A percentile compares a stretch with the other conserved stretches of the same genome.
phyloP scores from a whole-genome alignment of 2,113 vertebrate genomes.

The Hyaena hyaena region DNA sequence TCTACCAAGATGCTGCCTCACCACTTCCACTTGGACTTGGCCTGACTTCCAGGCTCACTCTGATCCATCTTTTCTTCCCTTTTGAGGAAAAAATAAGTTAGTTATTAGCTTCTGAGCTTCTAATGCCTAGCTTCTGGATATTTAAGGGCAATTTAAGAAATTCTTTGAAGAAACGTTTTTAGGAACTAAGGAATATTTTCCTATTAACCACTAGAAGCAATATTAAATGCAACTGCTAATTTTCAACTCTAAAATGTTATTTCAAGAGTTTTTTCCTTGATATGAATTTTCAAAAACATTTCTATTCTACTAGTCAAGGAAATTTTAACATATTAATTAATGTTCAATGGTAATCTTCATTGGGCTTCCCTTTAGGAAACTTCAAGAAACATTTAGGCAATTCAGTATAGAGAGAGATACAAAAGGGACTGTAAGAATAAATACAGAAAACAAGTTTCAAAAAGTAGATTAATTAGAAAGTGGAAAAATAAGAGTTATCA shows the following conservation, averaged over 20 bases:
- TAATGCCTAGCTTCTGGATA: not conserved
- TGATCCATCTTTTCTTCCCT: not conserved
- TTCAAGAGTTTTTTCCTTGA: not conserved
- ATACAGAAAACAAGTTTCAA: not conserved
- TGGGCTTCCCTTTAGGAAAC: conserved; percentile 1
- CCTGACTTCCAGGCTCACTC: not conserved
- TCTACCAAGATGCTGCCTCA: not conserved
- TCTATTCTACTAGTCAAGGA: not conserved
- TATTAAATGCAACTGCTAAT: not conserved
- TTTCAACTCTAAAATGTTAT: not conserved
- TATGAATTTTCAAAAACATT: conserved; percentile 13
- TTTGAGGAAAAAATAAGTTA: conserved; percentile 18
- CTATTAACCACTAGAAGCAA: not conserved
- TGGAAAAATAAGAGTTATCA: not conserved
- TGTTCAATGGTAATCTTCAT: not conserved
- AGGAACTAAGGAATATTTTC: conserved; percentile 2
- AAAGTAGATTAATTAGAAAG: not conserved
- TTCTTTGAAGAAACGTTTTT: conserved; percentile 16
- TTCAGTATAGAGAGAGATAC: not conserved
- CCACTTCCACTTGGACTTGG: not conserved
- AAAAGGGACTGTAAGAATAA: not conserved
- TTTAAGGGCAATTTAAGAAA: not conserved
- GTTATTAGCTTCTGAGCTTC: not conserved
- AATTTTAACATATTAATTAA: not conserved
- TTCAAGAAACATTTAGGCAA: not conserved